phyloP scores from a whole-genome alignment of 2,888 invertebrate species.

The Meloe dianella region DNA sequence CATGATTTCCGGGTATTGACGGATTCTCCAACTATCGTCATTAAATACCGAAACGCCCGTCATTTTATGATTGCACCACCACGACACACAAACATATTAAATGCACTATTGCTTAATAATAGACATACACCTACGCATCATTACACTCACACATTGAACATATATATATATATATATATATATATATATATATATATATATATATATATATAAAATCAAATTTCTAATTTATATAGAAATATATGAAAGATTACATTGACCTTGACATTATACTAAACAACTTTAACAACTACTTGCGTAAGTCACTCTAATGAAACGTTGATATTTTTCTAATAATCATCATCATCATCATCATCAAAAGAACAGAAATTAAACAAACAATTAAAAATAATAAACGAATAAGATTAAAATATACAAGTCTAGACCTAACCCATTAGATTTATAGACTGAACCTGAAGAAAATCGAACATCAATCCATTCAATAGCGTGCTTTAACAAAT shows the following conservation, averaged over 20 bases:
- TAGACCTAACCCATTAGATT: background rate
- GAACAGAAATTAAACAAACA: background rate
- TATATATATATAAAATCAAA: no score
- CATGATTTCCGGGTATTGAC: constrained; percentile 25
- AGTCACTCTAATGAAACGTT: background rate
- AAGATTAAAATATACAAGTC: background rate
- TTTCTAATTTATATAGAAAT: background rate
- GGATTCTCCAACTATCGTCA: constrained; percentile 17
- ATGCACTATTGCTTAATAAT: constrained; percentile 7
- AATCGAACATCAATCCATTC: background rate
- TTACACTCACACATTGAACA: background rate
- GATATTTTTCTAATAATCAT: background rate
- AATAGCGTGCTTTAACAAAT: background rate
- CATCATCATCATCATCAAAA: background rate
- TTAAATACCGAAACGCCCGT: constrained; percentile 11
- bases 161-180: no score
- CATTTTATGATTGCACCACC: constrained; percentile 3
- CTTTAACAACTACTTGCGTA: constrained; percentile 1
- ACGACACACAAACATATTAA: background rate
- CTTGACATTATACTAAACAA: constrained; percentile 19
- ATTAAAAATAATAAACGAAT: background rate
- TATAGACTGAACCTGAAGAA: background rate
- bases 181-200: no score
- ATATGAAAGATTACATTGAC: constrained; percentile 14
- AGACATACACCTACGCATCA: constrained; percentile 3